phyloP scores from a whole-genome alignment of 2,888 invertebrate genomes.

The Campaea margaritaria region DNA sequence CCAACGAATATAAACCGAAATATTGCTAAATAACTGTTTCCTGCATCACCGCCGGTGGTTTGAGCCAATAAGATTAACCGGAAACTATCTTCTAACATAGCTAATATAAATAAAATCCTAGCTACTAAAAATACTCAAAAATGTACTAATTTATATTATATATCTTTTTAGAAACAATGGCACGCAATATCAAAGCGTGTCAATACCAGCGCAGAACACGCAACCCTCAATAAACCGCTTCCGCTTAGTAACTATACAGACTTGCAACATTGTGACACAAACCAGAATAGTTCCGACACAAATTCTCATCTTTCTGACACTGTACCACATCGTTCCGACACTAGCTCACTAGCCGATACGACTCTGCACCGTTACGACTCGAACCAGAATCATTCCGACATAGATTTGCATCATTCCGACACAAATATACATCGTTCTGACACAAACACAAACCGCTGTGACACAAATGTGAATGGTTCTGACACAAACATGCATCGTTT shows the following conservation, averaged over 20 bases:
- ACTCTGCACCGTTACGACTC: not conserved
- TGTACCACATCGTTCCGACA: not conserved
- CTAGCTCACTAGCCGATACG: not conserved
- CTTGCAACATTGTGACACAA: not conserved
- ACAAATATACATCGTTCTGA: not conserved
- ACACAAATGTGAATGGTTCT: not conserved
- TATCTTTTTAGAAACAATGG: slow-evolving; percentile 82
- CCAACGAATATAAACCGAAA: no score
- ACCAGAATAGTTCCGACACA: not conserved
- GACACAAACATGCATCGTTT: slow-evolving; percentile 81
- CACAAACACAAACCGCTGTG: not conserved
- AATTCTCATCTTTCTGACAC: not conserved
- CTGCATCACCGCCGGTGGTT: no score
- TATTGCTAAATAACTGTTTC: no score
- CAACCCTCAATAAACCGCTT: slow-evolving; percentile 14
- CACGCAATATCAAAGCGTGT: slow-evolving; percentile 82
- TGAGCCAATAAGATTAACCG: no score
- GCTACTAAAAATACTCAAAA: no score
- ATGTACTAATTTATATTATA: not conserved
- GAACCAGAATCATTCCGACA: not conserved
- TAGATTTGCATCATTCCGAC: not conserved
- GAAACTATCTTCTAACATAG: no score
- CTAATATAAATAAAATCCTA: no score
- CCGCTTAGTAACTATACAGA: slow-evolving; percentile 6
- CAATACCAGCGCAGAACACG: slow-evolving; percentile 48